Conservation (phyloP, 2,888 invertebrate species). For the Caenorhabditis angaria region DNA sequence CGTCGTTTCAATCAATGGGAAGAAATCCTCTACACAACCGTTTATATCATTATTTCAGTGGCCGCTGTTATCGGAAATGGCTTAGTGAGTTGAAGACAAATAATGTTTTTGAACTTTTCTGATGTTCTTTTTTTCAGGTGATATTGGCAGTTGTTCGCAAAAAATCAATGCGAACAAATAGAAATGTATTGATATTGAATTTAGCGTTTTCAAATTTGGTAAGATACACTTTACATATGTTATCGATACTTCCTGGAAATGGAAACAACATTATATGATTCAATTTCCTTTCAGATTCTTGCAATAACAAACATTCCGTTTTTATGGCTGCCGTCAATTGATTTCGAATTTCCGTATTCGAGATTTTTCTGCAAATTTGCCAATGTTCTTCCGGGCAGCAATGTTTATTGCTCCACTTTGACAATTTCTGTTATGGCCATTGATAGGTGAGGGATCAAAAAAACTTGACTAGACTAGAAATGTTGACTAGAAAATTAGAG, state of each 20-base stretch:
- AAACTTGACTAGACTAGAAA: no score
- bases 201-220: conserved; percentile 80
- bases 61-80: conserved; percentile 70
- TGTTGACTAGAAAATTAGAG: no score
- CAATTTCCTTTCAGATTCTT: conserved; percentile 77
- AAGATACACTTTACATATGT: neutral
- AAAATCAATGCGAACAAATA: conserved; percentile 83
- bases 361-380: conserved; percentile 71
- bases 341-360: conserved; percentile 69
- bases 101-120: neutral
- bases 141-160: conserved; percentile 81
- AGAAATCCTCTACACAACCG: conserved; percentile 62
- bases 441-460: conserved; percentile 55
- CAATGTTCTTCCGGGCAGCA: conserved; percentile 70
- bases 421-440: conserved; percentile 72
- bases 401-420: conserved; percentile 71
- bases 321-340: conserved; percentile 69
- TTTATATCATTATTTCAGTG: conserved; percentile 68
- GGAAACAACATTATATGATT: no score
- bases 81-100: conserved; percentile 44
- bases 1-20: conserved; percentile 66
- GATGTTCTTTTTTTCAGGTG: conserved; percentile 47
- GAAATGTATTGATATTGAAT: conserved; percentile 91
- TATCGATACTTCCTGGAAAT: neutral
- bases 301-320: conserved; percentile 89